Percentiles rank a stretch among this genome's conserved stretches.
These are phyloP conservation scores for Trachurus trachurus DNA, from an alignment of 2,797 vertebrate species.

Conservation along the genomic window DNA sequence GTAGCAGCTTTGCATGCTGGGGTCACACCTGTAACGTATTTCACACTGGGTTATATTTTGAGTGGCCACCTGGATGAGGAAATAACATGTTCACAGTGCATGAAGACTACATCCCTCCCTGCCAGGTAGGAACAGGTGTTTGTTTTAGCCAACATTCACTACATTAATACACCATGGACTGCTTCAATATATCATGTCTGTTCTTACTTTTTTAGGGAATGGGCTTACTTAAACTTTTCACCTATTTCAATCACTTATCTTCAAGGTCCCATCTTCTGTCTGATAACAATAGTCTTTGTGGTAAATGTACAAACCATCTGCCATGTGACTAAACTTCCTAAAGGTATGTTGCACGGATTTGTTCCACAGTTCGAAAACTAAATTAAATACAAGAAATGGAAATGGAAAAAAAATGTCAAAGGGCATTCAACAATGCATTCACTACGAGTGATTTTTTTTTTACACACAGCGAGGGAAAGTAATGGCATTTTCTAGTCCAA, in stretches of 20 bases:
- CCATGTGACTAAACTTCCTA: slow-evolving; percentile 20
- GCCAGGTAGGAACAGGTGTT: slow-evolving; percentile 80
- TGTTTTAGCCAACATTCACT: slow-evolving; percentile 54
- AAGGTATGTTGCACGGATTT: slow-evolving; percentile 19
- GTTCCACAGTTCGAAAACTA: slow-evolving; percentile 39
- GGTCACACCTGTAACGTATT: slow-evolving; percentile 83
- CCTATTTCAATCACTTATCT: not conserved
- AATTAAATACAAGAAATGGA: slow-evolving; percentile 54
- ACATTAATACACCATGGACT: slow-evolving; percentile 33
- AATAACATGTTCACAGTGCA: slow-evolving; percentile 80
- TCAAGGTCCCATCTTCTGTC: not conserved
- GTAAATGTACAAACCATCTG: slow-evolving; percentile 12
- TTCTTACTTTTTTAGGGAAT: not conserved
- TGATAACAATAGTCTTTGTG: not conserved
- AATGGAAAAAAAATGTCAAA: slow-evolving; percentile 65
- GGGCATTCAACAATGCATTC: slow-evolving; percentile 70
- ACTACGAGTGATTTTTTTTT: slow-evolving; percentile 51
- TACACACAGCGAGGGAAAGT: slow-evolving; percentile 48
- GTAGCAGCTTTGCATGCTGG: slow-evolving; percentile 80
- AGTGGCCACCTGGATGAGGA: slow-evolving; percentile 85
- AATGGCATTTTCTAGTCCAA: slow-evolving; percentile 74
- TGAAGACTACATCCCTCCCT: slow-evolving; percentile 70
- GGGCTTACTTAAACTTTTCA: not conserved
- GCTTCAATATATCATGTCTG: not conserved
- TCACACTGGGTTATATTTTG: slow-evolving; percentile 81